Evolutionary conservation across 1,140 invertebrate genomes (phyloP).

Genomic region (Drosophila cardini): DNA sequence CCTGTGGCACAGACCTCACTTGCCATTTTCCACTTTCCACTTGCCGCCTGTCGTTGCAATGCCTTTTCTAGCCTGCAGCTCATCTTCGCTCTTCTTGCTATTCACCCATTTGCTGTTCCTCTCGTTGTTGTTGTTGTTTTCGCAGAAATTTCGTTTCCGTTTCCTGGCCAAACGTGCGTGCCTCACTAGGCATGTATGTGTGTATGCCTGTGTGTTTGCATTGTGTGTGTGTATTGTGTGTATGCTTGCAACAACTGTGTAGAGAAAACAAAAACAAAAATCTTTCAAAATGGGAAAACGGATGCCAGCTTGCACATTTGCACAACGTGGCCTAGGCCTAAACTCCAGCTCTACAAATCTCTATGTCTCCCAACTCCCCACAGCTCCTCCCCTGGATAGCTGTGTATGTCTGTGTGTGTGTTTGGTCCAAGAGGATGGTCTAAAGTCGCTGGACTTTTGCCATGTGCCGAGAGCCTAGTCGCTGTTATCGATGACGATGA

Average conservation of each 20-base stretch:
- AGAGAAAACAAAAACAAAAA: conserved; percentile 78
- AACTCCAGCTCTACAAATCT: conserved; percentile 4
- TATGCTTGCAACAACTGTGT: conserved; percentile 56
- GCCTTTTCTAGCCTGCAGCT: conserved; percentile 46
- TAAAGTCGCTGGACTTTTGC: conserved; percentile 64
- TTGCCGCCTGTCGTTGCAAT: conserved; percentile 4
- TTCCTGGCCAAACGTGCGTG: conserved; percentile 80
- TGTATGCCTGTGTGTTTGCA: conserved; percentile 10
- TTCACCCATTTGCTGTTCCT: conserved; percentile 40
- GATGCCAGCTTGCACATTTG: conserved; percentile 82
- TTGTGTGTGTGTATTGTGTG: conserved; percentile 25
- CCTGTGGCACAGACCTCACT: conserved; percentile 39
- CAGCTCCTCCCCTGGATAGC: conserved; percentile 7
- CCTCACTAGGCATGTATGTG: conserved; percentile 14
- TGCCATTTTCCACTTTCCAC: background rate
- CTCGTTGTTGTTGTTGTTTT: conserved; percentile 70
- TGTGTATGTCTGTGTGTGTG: conserved; percentile 24
- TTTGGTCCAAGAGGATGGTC: conserved; percentile 43
- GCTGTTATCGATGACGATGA: conserved; percentile 64
- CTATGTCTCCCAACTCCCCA: background rate
- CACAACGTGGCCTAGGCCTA: conserved; percentile 64
- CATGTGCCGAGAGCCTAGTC: conserved; percentile 20
- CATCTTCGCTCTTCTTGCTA: conserved; percentile 50
- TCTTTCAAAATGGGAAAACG: conserved; percentile 77
- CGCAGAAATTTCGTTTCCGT: conserved; percentile 83